A percentile compares a stretch with the other conserved stretches of the same genome.
Conservation (phyloP, 2,113 vertebrate genomes). For the Lates calcarifer region DNA sequence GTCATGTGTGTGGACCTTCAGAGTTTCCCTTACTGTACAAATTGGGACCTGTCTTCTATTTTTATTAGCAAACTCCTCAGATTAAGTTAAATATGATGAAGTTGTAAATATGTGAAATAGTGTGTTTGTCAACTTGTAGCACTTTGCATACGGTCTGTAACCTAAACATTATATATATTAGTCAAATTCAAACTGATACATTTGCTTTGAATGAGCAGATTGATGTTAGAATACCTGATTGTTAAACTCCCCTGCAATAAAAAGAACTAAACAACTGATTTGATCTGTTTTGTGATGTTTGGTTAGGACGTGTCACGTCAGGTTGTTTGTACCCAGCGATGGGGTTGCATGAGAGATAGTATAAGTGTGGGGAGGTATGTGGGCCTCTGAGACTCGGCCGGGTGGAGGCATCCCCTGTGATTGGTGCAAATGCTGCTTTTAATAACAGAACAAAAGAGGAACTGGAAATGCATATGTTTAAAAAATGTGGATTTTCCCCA, state of each 20-base stretch:
- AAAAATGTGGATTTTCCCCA: slow-evolving; percentile 81
- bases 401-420: slow-evolving; percentile 76
- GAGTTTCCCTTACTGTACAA: slow-evolving; percentile 61
- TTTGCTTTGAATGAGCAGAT: slow-evolving; percentile 26
- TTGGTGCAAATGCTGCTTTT: slow-evolving; percentile 86
- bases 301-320: slow-evolving; percentile 39
- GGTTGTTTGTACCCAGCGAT: slow-evolving; percentile 55
- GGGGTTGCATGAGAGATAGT: slow-evolving; percentile 75
- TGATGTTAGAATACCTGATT: slow-evolving; percentile 42
- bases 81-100: slow-evolving; percentile 43
- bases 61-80: slow-evolving; percentile 59
- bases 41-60: slow-evolving; percentile 49
- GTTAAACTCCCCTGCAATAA: slow-evolving; percentile 69
- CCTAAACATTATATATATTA: slow-evolving; percentile 33
- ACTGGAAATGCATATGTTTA: slow-evolving; percentile 88
- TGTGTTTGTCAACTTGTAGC: slow-evolving; percentile 57
- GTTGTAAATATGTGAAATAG: slow-evolving; percentile 76
- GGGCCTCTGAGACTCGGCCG: slow-evolving; percentile 58
- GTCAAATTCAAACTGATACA: slow-evolving; percentile 42
- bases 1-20: slow-evolving; percentile 47
- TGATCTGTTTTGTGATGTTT: slow-evolving; percentile 50
- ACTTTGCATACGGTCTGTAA: slow-evolving; percentile 57
- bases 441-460: slow-evolving; percentile 89
- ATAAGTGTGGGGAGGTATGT: slow-evolving; percentile 79
- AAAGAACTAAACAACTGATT: slow-evolving; percentile 47